Conservation (phyloP, 2,113 vertebrate genomes). For the Carettochelys insculpta region DNA sequence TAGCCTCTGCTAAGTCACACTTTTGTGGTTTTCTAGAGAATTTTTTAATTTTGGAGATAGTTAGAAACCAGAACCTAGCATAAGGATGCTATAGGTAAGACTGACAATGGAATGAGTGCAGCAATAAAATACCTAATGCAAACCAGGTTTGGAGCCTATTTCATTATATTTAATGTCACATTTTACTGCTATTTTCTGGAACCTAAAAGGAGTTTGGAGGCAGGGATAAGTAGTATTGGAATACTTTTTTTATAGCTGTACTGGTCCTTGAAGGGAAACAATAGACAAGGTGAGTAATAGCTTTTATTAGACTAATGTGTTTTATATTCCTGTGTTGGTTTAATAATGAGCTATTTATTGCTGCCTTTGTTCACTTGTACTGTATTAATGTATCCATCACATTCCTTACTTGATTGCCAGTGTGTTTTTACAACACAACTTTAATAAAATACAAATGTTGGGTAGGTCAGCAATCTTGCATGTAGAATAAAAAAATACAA, state of each 20-base stretch:
- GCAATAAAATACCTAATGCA: not conserved
- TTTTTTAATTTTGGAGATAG: not conserved
- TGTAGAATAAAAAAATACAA: not conserved
- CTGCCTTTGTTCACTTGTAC: not conserved
- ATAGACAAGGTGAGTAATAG: not conserved
- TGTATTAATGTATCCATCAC: not conserved
- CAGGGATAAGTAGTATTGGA: not conserved
- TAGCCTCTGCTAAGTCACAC: not conserved
- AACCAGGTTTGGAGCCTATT: not conserved
- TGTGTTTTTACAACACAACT: not conserved
- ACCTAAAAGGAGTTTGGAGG: not conserved
- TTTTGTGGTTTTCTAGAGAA: not conserved
- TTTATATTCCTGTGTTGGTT: not conserved
- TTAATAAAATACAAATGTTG: not conserved
- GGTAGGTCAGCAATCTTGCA: not conserved
- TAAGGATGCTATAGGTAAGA: not conserved
- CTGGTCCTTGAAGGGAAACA: not conserved
- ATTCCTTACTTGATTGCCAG: not conserved
- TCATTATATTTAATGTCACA: fast-evolving
- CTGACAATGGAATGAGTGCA: fast-evolving
- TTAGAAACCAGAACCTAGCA: no score
- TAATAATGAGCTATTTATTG: not conserved
- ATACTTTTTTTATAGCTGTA: not conserved
- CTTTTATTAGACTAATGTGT: not conserved
- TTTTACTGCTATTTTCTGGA: not conserved